Evolutionary conservation across 2,888 invertebrate species (phyloP), one percentile per base, ranked within the genome.

Genomic region (Drosophila phalerata): DNA sequence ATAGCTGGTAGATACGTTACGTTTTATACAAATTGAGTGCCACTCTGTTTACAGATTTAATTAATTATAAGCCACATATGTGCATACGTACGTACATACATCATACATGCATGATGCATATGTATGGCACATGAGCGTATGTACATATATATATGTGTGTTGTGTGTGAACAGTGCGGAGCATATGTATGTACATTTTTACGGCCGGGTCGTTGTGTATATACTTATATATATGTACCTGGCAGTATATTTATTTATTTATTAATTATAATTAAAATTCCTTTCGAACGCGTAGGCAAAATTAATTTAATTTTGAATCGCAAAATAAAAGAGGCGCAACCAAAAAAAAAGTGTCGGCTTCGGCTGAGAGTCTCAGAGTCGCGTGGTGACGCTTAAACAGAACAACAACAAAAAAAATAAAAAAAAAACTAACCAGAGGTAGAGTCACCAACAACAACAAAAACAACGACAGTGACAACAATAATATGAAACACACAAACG

Each of bases 221-320:
- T 61, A 74, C 30, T n/a, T 34, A 58, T 28, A 19, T 40, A 38
- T 17, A 43, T 9, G 32, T 55, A 70, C 52, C 55, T 67, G 40
- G 17, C 57, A 40, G 62, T 58, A 66, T 69, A 73, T 56, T 49
- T 40, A 70, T 56, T 49, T 40, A 70, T 52, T 62, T 77, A 88
- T 75, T 84, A 83, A 88, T 76, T 81, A 82, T 77, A 77, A 82
- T 77, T 76, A 74, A 80, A 83, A 84, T 71, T 77, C 68, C 79
- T 77, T 81, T 55, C n/a, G 60, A 69, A 73, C 71, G 67, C 75
- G 68, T 64, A 77, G 81, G 74, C 69, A 67, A 70, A 72, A 73
- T 66, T 47, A 66, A 34, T 72, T 64, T 81, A 67, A 73, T 71
- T 77, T 69, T 49, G 60, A 72, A 70, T 66, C 51, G 43, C 42